Base-by-base conservation (phyloP, 2,113 vertebrate genomes). In the Cichladusa arquata region DNA sequence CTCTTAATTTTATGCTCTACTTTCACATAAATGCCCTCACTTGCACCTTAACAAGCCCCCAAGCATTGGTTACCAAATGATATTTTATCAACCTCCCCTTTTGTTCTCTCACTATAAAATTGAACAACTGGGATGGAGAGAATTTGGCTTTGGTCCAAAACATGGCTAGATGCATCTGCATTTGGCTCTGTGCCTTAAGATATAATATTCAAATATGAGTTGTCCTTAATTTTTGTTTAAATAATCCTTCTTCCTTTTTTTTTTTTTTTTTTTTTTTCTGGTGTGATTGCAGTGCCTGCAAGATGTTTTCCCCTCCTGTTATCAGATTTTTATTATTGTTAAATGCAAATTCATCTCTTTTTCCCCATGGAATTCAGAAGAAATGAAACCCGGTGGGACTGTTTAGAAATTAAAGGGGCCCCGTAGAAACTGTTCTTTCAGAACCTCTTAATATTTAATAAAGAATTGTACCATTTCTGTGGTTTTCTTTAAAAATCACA, bases 121-220 rank as follows among this genome's bases (percentile, higher is more conserved):
- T 72, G 87, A 98, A 96, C 97, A 97, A 98, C 97, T 96, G 97
- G 96, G 96, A 97, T 88, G 69, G 71, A 95, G 92, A 93, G 80
- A 95, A 90, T 92, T 97, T 98, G 97, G 98, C 96, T 90, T 24
- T 5, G 6, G 70, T 98, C 97, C 97, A 98, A 97, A 96, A 94
- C 96, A 79, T 96, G 96, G 96, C 69, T 97, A 96, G 95, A 96
- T 76, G 87, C 95, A 97, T 98, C 94, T 97, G 38, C 72, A 98
- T 91, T 97, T 98, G 98, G 96, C 97, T 96, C 58, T 92, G 81
- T 97, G 98, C 98, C 97, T 95, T 96, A 97, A 98, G 96, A 97
- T 98, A 97, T 97, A 97, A 97, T 98, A 97, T 97, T 98, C 96
- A 97, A 97, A 97, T 97, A 95, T 93, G 97, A 97, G 92, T 96